Conservation (phyloP, 2,888 invertebrate species). For the Tetragonisca angustula region DNA sequence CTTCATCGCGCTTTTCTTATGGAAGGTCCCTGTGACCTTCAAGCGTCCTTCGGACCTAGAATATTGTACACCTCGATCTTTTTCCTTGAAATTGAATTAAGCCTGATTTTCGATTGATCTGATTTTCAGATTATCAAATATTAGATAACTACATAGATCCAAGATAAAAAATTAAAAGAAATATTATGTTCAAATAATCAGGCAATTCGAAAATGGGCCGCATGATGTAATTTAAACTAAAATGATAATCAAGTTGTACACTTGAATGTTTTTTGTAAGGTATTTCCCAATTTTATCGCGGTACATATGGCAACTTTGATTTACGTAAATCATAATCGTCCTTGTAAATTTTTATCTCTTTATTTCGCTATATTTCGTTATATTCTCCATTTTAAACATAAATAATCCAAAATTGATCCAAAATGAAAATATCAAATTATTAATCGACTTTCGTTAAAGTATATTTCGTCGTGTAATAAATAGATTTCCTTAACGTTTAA, state of each 20-base stretch:
- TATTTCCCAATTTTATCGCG: no score
- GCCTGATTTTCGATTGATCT: no score
- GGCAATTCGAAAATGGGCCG: not conserved
- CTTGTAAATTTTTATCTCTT: not conserved
- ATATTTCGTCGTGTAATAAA: not conserved
- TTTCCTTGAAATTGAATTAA: not conserved
- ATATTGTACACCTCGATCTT: not conserved
- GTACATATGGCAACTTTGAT: no score
- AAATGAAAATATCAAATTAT: not conserved
- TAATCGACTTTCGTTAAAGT: not conserved
- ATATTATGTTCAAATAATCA: not conserved
- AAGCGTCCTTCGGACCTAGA: slow-evolving; percentile 47
- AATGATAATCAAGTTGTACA: not conserved
- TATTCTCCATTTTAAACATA: not conserved
- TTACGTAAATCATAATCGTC: not conserved
- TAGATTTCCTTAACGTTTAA: not conserved
- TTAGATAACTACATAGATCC: not conserved
- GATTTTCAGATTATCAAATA: no score
- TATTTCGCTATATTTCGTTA: not conserved
- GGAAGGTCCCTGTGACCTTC: slow-evolving; percentile 51
- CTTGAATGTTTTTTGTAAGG: no score
- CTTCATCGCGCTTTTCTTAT: no score
- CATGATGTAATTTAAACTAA: slow-evolving; percentile 13
- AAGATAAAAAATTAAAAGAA: not conserved
- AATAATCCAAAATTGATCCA: not conserved